phyloP scores from a whole-genome alignment of 2,888 invertebrate species.

The Cerastis leucographa region DNA sequence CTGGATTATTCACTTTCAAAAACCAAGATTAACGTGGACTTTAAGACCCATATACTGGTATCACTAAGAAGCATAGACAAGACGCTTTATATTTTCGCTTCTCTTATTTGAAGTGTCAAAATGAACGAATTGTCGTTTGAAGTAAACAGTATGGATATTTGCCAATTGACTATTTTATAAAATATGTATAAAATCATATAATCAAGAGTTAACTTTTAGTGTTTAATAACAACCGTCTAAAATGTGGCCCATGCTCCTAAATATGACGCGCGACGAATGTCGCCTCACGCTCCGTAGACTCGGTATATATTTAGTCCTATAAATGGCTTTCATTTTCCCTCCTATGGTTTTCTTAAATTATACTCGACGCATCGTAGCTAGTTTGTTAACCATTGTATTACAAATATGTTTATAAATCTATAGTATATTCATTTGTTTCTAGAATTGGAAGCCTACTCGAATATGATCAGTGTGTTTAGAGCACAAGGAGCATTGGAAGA shows the following conservation, averaged over 20 bases:
- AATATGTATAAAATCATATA: constrained; percentile 87
- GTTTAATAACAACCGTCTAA: constrained; percentile 79
- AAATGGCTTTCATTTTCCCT: constrained; percentile 90
- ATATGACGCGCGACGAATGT: constrained; percentile 97
- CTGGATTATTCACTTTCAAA: background rate
- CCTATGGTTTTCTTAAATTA: constrained; percentile 86
- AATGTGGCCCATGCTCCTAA: constrained; percentile 93
- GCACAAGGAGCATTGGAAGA: constrained; percentile 97
- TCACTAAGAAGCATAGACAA: constrained; percentile 80
- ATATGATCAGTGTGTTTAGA: constrained; percentile 96
- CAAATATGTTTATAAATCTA: constrained; percentile 64
- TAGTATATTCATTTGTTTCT: constrained; percentile 80
- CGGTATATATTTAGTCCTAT: constrained; percentile 92
- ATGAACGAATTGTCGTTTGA: constrained; percentile 90
- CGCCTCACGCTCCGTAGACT: constrained; percentile 96
- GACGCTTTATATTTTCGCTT: constrained; percentile 73
- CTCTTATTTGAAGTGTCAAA: constrained; percentile 86
- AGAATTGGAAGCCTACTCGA: constrained; percentile 98
- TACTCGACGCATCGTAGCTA: constrained; percentile 73
- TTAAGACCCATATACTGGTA: constrained; percentile 59
- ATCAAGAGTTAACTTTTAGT: constrained; percentile 79
- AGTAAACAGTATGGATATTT: constrained; percentile 91
- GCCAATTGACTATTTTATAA: constrained; percentile 88
- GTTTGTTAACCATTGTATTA: constrained; percentile 66
- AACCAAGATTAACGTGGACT: background rate